phyloP scores from a whole-genome alignment of 1,140 invertebrate species.

The Atta cephalotes region DNA sequence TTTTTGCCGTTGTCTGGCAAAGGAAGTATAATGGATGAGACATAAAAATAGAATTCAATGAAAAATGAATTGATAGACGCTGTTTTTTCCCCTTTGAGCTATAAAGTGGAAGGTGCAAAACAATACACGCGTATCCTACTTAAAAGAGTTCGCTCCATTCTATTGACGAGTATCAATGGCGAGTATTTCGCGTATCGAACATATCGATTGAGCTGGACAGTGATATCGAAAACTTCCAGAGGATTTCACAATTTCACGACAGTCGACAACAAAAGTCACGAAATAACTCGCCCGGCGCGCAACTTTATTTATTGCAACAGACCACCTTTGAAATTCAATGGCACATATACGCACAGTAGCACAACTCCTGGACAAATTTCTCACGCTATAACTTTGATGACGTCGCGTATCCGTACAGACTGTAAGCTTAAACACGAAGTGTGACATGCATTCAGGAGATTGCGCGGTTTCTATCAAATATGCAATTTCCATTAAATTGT shows the following conservation, averaged over 20 bases:
- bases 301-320: slow-evolving; percentile 72
- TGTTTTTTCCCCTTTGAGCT: neutral
- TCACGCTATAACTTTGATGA: slow-evolving; percentile 45
- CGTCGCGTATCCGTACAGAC: neutral
- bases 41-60: neutral
- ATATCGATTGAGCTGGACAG: slow-evolving; percentile 4
- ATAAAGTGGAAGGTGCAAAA: slow-evolving; percentile 14
- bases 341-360: slow-evolving; percentile 5
- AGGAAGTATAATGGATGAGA: neutral
- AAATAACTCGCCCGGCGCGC: slow-evolving; percentile 35
- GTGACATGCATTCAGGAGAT: slow-evolving; percentile 9
- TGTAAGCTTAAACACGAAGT: slow-evolving; percentile 8
- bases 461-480: slow-evolving; percentile 62
- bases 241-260: slow-evolving; percentile 57
- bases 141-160: slow-evolving; percentile 22
- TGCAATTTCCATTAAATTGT: slow-evolving; percentile 69
- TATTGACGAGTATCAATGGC: slow-evolving; percentile 45
- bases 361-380: slow-evolving; percentile 55
- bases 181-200: slow-evolving; percentile 33
- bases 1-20: neutral
- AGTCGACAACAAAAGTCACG: slow-evolving; percentile 22
- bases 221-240: slow-evolving; percentile 58
- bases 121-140: slow-evolving; percentile 15
- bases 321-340: slow-evolving; percentile 72
- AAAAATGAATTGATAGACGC: neutral